Conservation (phyloP, 2,888 invertebrate species). For the Tholera decimalis region DNA sequence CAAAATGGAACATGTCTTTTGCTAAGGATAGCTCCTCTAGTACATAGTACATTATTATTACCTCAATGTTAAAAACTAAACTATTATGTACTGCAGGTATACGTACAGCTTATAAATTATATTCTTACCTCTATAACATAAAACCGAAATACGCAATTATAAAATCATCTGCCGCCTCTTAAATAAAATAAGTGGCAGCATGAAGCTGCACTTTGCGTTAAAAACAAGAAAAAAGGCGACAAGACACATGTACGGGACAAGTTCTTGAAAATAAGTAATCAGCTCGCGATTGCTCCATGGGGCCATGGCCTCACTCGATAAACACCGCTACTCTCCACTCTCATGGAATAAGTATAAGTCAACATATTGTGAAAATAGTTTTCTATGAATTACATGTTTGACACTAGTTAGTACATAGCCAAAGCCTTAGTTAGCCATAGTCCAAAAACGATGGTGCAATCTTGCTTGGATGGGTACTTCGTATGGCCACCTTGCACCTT, state of each 20-base stretch:
- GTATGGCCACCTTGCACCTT: neutral
- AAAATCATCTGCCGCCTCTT: constrained; percentile 7
- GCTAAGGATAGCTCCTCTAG: too few relatives aligned
- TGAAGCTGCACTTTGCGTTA: constrained; percentile 43
- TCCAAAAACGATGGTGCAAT: neutral
- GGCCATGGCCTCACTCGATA: constrained; percentile 23
- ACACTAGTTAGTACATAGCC: neutral
- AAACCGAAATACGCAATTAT: constrained; percentile 25
- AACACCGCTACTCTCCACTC: neutral
- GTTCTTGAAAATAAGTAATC: constrained; percentile 57
- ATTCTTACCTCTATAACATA: neutral
- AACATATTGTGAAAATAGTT: neutral
- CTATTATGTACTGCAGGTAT: too few relatives aligned
- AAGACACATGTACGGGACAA: constrained; percentile 34
- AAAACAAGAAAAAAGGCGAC: constrained; percentile 44
- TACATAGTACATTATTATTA: too few relatives aligned
- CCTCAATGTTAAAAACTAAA: too few relatives aligned
- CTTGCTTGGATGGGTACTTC: neutral
- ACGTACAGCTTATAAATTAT: neutral
- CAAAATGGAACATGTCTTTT: too few relatives aligned
- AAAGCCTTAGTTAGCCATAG: too few relatives aligned
- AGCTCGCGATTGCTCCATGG: constrained; percentile 35
- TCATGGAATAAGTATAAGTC: neutral
- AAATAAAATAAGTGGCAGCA: constrained; percentile 36
- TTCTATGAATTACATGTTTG: neutral